Evolutionary conservation across 2,797 vertebrate species (phyloP).

Genomic region (Margarornis squamiger): DNA sequence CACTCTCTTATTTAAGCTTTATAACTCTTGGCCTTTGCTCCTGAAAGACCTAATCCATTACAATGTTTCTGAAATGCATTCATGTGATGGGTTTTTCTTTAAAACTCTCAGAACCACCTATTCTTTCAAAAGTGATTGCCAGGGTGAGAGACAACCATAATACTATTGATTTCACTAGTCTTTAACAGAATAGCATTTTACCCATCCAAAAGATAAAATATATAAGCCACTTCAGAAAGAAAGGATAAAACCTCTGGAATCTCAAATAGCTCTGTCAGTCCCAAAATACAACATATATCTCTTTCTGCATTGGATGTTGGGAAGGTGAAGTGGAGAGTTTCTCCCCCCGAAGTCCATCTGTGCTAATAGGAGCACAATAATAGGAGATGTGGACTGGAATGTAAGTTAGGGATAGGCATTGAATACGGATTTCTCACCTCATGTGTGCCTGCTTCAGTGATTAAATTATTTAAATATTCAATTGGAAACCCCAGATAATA

Average conservation of each 20-base stretch:
- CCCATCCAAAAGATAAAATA: neutral
- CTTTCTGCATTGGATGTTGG: neutral
- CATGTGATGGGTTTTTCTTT: neutral
- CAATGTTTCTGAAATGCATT: neutral
- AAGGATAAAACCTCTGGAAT: neutral
- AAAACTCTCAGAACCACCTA: neutral
- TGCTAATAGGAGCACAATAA: too few relatives aligned
- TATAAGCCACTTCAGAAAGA: neutral
- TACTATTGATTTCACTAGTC: neutral
- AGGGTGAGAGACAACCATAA: neutral
- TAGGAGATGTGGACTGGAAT: neutral
- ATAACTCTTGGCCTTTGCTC: neutral
- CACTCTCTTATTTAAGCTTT: neutral
- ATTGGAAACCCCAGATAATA: neutral
- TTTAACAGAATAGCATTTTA: neutral
- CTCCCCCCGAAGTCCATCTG: neutral
- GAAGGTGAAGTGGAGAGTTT: neutral
- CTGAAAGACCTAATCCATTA: neutral
- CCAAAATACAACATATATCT: neutral
- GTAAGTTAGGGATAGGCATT: neutral
- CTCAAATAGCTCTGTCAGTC: neutral
- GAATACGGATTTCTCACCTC: neutral
- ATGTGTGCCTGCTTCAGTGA: neutral
- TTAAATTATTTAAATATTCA: neutral
- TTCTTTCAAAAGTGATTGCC: neutral